Conservation (phyloP, 2,797 vertebrate species). For the Sebastes trivittatus region DNA sequence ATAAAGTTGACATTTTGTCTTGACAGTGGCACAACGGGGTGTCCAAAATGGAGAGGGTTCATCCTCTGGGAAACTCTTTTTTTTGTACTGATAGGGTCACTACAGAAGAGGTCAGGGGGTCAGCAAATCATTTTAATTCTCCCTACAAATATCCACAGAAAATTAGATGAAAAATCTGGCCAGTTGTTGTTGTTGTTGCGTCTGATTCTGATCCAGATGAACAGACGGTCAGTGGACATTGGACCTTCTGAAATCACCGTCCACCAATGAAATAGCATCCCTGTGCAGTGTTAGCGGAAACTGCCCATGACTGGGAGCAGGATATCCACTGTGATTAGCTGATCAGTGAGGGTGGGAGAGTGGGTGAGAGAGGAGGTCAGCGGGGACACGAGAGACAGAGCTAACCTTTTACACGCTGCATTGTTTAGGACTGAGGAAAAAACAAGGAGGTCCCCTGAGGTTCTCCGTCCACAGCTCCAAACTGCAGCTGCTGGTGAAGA, state of each 20-base stretch:
- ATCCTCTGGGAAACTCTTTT: not conserved
- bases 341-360: not conserved
- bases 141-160: not conserved
- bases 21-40: not conserved
- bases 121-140: not conserved
- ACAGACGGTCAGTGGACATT: not conserved
- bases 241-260: not conserved
- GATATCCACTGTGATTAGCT: constrained; percentile 21
- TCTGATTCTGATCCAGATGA: not conserved
- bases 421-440: constrained; percentile 39
- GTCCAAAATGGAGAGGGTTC: not conserved
- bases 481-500: not conserved
- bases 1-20: not conserved
- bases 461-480: not conserved
- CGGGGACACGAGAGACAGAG: not conserved
- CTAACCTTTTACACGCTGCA: not conserved
- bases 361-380: not conserved
- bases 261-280: not conserved
- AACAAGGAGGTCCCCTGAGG: constrained; percentile 29
- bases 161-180: not conserved
- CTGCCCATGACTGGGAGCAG: not conserved
- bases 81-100: not conserved
- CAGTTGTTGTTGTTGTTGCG: not conserved
- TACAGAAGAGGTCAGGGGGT: not conserved
- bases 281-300: not conserved